Base-by-base conservation (phyloP, 2,888 invertebrate genomes). In the Sarcophaga rosellei region DNA sequence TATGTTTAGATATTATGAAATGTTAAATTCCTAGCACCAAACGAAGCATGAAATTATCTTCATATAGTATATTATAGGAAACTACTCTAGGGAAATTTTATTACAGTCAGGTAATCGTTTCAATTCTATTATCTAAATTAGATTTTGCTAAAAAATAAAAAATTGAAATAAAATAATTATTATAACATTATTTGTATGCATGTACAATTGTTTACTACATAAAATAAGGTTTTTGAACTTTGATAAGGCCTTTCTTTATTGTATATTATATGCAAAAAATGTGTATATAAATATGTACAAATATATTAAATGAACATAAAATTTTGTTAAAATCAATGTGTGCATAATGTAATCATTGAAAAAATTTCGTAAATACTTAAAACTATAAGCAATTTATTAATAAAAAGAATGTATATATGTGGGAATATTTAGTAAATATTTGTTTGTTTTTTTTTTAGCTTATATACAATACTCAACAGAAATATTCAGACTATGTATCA, bases 211-310 rank as follows among this genome's bases (percentile, higher is more conserved):
- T 44, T 23, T 53, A 4, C 53, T 1, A 17, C 53, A 70, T n/a
- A 25, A 53, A 23, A 70, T 53, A 21, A 78, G 78, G 78, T 78
- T 69, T 78, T 75, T 75, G 69, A 62, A 74, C 63, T 73, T 69
- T 78, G 78, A 78, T 69, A 78, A 78, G 20, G 62, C 61, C 21
- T 21, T 61, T 20, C 21, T 21, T 61, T 20, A n/a, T 61, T 23
- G 4, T 3, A 69, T 53, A 69, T 47, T 53, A 53, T 69, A 23
- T 69, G 23, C 23, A 69, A 69, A 5, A 69, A 23, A 69, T 53
- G 4, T 45, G 20, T 45, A 12, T 68, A 12, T 12, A 45, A 45
- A 68, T 45, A n/a, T n/a, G n/a, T n/a, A 45, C 3, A 68, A 12
- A 68, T n/a, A 17, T 57, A 15, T 57, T 57, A 17, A 17, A n/a